Conservation (phyloP, 1,140 invertebrate species). For the Zaprionus tsacasi region DNA sequence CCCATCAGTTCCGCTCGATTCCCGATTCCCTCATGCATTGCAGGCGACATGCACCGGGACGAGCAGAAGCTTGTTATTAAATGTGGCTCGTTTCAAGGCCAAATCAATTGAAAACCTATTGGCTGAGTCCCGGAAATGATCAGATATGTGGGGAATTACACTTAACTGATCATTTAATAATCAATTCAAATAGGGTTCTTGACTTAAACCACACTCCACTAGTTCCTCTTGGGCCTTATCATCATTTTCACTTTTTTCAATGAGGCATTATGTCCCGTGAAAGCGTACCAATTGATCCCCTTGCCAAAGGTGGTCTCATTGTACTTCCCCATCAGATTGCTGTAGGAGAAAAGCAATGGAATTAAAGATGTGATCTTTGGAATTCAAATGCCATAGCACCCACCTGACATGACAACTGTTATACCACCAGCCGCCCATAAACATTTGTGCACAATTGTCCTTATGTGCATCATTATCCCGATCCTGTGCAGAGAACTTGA, state of each 20-base stretch:
- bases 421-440: conserved; percentile 52
- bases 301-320: conserved; percentile 34
- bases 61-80: background rate
- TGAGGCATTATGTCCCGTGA: conserved; percentile 32
- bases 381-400: background rate
- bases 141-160: too few species aligned
- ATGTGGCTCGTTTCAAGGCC: background rate
- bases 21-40: conserved; percentile 11
- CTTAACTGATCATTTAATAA: background rate
- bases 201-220: background rate
- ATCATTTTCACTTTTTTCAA: conserved; percentile 45
- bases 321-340: conserved; percentile 48
- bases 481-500: conserved; percentile 31
- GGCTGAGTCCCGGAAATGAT: too few species aligned
- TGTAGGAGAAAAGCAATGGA: background rate
- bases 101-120: background rate
- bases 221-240: conserved; percentile 36
- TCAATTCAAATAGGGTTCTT: background rate
- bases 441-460: conserved; percentile 33
- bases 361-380: background rate
- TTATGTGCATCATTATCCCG: conserved; percentile 23
- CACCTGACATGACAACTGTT: conserved; percentile 34
- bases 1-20: too few species aligned
- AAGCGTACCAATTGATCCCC: conserved; percentile 41
- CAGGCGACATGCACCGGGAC: too few species aligned